phyloP scores from a whole-genome alignment of 2,888 invertebrate species.

The Diadromus collaris region DNA sequence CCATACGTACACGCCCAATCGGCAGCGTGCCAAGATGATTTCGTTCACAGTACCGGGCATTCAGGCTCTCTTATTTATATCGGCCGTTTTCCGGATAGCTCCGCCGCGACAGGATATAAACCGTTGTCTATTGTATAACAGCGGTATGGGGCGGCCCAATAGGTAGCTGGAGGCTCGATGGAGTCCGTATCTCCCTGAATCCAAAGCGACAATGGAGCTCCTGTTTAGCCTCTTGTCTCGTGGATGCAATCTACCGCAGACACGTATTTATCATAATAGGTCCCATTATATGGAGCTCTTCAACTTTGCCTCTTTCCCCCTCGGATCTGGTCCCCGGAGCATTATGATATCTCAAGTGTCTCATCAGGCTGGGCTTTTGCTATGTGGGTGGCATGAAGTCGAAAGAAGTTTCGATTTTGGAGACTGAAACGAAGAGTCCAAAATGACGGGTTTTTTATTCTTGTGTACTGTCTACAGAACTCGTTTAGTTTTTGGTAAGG shows the following conservation, averaged over 20 bases:
- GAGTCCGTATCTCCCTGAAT: conserved; percentile 2
- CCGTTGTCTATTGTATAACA: conserved; percentile 48
- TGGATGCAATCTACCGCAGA: conserved; percentile 25
- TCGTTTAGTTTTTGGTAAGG: no score
- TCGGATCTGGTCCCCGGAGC: conserved; percentile 21
- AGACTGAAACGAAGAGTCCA: background rate
- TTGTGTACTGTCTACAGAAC: no score
- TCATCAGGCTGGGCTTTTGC: conserved; percentile 48
- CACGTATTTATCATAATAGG: conserved; percentile 68
- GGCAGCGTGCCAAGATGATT: conserved; percentile 69
- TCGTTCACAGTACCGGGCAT: conserved; percentile 65
- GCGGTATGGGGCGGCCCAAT: conserved; percentile 37
- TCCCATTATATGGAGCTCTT: conserved; percentile 63
- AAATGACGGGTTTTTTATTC: no score
- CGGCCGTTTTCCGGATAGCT: conserved; percentile 55
- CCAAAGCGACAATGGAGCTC: conserved; percentile 62
- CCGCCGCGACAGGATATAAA: conserved; percentile 42
- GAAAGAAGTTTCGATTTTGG: no score
- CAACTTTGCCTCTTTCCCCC: conserved; percentile 9
- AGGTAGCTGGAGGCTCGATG: conserved; percentile 16
- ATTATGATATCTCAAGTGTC: conserved; percentile 64
- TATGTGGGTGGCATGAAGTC: conserved; percentile 63
- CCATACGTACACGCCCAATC: conserved; percentile 53
- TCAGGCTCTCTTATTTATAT: conserved; percentile 62
- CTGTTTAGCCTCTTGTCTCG: conserved; percentile 22